Base-by-base conservation (phyloP, 2,113 vertebrate species). In the Scatophagus argus region DNA sequence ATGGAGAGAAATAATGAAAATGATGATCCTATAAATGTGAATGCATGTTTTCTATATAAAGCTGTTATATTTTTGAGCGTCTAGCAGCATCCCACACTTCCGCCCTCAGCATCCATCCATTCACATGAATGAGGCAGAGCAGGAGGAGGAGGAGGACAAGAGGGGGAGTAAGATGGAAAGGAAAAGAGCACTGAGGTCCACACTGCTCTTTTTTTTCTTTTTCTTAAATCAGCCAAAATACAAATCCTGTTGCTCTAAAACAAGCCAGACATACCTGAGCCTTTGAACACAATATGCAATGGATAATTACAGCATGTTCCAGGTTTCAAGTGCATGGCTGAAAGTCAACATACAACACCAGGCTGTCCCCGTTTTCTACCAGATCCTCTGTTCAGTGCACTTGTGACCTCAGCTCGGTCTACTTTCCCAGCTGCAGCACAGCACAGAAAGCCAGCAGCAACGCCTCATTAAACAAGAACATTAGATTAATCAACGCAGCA, bases 71-170 rank as follows among this genome's bases (percentile, higher is more conserved):
- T 64, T 70, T 25, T 36, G 74, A 70, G 85, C 67, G 84, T 77
- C 68, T 72, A 61, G 51, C 66, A 74, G 81, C 86, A 36, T 47
- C 91, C 90, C 27, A 91, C 90, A 81, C 64, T 80, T 84, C 83
- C 78, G 17, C 86, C 86, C 86, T 90, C 89, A 78, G 38, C 80
- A 54, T 70, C 71, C 12, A 51, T 77, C 82, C 87, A 85, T 87
- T 69, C 75, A 79, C 67, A 80, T 65, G 77, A 84, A 78, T 69
- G 69, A 87, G 85, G 72, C 34, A 66, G 83, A 77, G 80, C 73
- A 58, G 69, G 83, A 77, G 80, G 76, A 58, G 69, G 83, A 78
- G 56, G 55, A 79, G 49, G 55, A 71, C 23, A 69, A 54, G 63
- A 31, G 77, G 66, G 23, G 54, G 74, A 66, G 68, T 9, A 46